Evolutionary conservation across 2,113 vertebrate species (phyloP).

Genomic region (Zosterops japonicus): DNA sequence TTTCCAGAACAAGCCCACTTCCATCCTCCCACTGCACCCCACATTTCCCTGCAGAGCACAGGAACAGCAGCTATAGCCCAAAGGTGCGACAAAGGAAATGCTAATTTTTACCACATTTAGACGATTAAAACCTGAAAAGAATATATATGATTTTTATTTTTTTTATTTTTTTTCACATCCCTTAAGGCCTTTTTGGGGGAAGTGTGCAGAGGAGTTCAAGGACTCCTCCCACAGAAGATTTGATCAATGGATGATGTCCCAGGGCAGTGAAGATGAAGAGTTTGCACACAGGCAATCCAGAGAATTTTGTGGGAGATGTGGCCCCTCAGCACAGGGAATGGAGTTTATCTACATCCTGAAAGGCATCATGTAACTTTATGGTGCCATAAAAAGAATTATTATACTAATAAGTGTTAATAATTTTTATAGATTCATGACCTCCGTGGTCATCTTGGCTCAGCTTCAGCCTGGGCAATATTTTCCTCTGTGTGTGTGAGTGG

Average conservation of each 20-base stretch:
- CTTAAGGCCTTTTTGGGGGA: neutral
- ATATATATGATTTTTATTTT: neutral
- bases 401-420: slow-evolving; percentile 60
- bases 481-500: neutral
- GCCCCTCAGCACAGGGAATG: neutral
- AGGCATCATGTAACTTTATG: slow-evolving; percentile 52
- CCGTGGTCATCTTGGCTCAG: slow-evolving; percentile 51
- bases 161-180: neutral
- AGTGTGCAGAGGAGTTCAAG: neutral
- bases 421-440: slow-evolving; percentile 55
- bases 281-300: neutral
- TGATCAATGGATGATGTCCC: neutral
- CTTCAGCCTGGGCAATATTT: neutral
- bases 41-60: neutral
- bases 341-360: slow-evolving; percentile 39
- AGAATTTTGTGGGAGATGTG: neutral
- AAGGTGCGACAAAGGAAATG: slow-evolving; percentile 15
- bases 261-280: neutral
- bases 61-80: neutral
- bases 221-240: neutral
- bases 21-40: slow-evolving; percentile 22
- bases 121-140: neutral
- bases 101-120: neutral
- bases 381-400: slow-evolving; percentile 55
- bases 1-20: neutral